Evolutionary conservation across 2,888 invertebrate species (phyloP), one percentile per base, ranked within the genome.

Genomic region (Acronicta psi): DNA sequence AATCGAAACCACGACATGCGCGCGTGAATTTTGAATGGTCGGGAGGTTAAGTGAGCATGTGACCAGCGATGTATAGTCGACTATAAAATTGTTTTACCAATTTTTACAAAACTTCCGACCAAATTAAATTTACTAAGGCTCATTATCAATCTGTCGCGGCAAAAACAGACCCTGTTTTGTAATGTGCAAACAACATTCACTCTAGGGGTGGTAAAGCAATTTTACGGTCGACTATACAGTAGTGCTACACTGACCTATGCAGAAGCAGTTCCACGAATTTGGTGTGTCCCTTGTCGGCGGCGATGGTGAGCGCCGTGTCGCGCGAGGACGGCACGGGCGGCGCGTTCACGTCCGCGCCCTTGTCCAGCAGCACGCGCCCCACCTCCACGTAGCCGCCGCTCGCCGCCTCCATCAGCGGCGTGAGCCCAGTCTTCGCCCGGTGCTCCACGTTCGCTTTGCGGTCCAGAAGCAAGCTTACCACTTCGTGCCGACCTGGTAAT

Each of bases 361-460:
- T 98, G 85, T 99, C 98, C 40, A 99, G 94, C 59, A 99, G 95
- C 51, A 99, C 99, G 55, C 98, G 95, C 6, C 99, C 99, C 38
- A 99, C 99, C 84, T 99, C 99, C 52, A 99, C 99, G 92, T 99
- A 99, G 56, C 99, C 99, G 55, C 99, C 99, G 82, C 99, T 99
- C 0, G 99, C 99, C 45, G 99, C 99, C 93, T 99, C 99, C 99
- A 99, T 99, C 20, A 99, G 94, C 1, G 99, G 99, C 14, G 99
- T 99, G 57, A 99, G 95, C 0, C 99, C 99, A 54, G 99, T 99
- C 96, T 99, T 99, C 6, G 99, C 99, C 75, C 99, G 96, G 94
- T 99, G 99, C 91, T 99, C 99, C 43, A 99, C 99, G 92, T 99
- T 99, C 23, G 99, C 99, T 87, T 99, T 98, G 72, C 99, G 96